Evolutionary conservation across 2,888 invertebrate species (phyloP).

Genomic region (Ichneumoninae sp.): DNA sequence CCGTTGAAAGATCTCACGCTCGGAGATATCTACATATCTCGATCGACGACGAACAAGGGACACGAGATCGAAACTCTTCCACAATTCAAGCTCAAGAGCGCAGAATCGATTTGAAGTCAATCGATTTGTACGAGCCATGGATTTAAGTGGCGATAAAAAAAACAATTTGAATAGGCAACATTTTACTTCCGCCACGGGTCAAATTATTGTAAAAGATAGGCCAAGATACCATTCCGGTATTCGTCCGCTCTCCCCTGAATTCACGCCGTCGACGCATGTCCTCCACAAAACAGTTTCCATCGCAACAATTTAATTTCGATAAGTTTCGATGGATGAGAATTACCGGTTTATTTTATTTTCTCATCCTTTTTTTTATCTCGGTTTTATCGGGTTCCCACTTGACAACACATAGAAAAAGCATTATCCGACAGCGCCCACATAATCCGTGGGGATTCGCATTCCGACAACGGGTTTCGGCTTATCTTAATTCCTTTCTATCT

Average conservation of each 20-base stretch:
- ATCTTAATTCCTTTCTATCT: conserved; percentile 70
- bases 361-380: conserved; percentile 38
- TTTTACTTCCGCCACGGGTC: no score
- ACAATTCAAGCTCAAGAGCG: conserved; percentile 12
- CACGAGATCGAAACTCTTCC: conserved; percentile 13
- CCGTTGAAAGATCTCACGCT: conserved; percentile 28
- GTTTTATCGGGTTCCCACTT: conserved; percentile 26
- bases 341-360: conserved; percentile 49
- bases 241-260: no score
- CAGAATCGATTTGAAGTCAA: conserved; percentile 15
- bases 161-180: no score
- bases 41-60: conserved; percentile 31
- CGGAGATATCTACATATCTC: conserved; percentile 31
- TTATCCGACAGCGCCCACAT: conserved; percentile 66
- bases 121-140: background rate
- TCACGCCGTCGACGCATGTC: background rate
- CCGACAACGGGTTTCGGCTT: conserved; percentile 73
- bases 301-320: conserved; percentile 42
- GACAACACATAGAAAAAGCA: conserved; percentile 58
- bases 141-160: background rate
- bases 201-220: no score
- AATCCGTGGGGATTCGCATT: conserved; percentile 72
- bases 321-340: conserved; percentile 31
- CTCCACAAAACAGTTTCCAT: conserved; percentile 7
- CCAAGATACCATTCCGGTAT: no score